These are phyloP conservation scores for Montipora capitata DNA, from an alignment of 92 coral and sea anemone species.

Conservation along the genomic window DNA sequence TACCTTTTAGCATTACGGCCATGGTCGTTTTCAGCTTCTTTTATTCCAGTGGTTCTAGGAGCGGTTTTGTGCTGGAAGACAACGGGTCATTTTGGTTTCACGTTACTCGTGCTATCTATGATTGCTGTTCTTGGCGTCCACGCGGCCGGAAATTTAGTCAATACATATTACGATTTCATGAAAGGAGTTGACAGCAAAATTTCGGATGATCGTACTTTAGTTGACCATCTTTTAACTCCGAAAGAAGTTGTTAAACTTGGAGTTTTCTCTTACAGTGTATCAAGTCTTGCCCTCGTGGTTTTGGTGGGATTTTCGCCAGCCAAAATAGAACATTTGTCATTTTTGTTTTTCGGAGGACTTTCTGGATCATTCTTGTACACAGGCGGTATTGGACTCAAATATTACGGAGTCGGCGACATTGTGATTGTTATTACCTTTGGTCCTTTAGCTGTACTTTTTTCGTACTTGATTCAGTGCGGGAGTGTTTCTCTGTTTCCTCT, in stretches of 20 bases:
- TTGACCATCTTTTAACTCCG: conserved; percentile 90
- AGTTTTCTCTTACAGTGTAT: conserved; percentile 82
- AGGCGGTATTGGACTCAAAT: conserved; percentile 97
- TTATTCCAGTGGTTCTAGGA: conserved; percentile 94
- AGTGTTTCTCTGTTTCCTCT: conserved; percentile 82
- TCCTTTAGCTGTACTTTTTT: conserved; percentile 95
- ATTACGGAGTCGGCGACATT: conserved; percentile 96
- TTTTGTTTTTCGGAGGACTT: conserved; percentile 96
- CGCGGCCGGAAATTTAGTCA: conserved; percentile 97
- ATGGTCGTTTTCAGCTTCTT: conserved; percentile 97
- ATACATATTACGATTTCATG: conserved; percentile 95
- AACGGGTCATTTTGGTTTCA: conserved; percentile 77
- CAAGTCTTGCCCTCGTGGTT: conserved; percentile 85
- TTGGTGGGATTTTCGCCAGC: conserved; percentile 93
- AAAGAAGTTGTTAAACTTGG: conserved; percentile 97
- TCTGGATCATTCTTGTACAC: conserved; percentile 99
- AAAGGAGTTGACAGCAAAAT: conserved; percentile 97
- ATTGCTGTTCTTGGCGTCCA: conserved; percentile 94
- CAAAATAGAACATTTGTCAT: conserved; percentile 94
- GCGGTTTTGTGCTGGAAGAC: conserved; percentile 94
- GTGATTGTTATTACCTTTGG: conserved; percentile 97
- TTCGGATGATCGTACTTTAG: conserved; percentile 97
- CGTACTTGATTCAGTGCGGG: conserved; percentile 92
- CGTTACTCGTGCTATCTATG: conserved; percentile 76
- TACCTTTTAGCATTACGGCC: conserved; percentile 95